These are phyloP conservation scores for Neuroterus valhalla DNA, from an alignment of 1,140 invertebrate species.

Conservation along the genomic window DNA sequence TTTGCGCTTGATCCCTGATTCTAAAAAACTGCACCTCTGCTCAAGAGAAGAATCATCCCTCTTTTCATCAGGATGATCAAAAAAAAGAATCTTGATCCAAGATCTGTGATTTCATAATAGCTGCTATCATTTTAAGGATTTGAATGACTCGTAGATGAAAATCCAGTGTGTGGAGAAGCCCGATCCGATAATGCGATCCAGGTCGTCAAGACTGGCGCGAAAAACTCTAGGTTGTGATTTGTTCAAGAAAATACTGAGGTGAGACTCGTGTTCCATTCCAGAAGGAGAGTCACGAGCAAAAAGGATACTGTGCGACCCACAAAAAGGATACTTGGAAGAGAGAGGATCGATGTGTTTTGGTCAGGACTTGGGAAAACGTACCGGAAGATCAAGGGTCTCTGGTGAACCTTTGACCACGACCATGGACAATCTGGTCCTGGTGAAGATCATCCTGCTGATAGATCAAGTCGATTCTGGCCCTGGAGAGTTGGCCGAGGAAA, in stretches of 20 bases:
- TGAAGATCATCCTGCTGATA: conserved; percentile 31
- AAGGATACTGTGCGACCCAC: background rate
- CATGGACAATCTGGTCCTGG: conserved; percentile 41
- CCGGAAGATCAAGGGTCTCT: conserved; percentile 10
- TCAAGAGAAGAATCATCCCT: too few relatives aligned
- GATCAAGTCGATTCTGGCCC: conserved; percentile 27
- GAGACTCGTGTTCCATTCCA: conserved; percentile 33
- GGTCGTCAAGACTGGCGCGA: conserved; percentile 34
- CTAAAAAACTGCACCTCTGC: too few relatives aligned
- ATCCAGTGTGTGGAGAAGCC: background rate
- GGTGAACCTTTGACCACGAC: conserved; percentile 28
- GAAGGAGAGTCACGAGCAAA: background rate
- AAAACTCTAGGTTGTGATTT: conserved; percentile 51
- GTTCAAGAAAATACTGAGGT: conserved; percentile 59
- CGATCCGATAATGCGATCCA: conserved; percentile 53
- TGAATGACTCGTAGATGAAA: conserved; percentile 15
- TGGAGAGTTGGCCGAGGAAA: conserved; percentile 12
- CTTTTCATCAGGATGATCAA: too few relatives aligned
- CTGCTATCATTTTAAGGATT: too few relatives aligned
- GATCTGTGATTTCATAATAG: too few relatives aligned
- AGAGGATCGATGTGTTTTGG: background rate
- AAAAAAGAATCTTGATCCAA: too few relatives aligned
- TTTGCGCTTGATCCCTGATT: too few relatives aligned
- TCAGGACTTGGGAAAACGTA: background rate
- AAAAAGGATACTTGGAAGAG: background rate